A percentile compares a stretch with the other conserved stretches of the same genome.
Evolutionary conservation across 2,888 invertebrate species (phyloP).

Genomic region (Quadroppia sp.): DNA sequence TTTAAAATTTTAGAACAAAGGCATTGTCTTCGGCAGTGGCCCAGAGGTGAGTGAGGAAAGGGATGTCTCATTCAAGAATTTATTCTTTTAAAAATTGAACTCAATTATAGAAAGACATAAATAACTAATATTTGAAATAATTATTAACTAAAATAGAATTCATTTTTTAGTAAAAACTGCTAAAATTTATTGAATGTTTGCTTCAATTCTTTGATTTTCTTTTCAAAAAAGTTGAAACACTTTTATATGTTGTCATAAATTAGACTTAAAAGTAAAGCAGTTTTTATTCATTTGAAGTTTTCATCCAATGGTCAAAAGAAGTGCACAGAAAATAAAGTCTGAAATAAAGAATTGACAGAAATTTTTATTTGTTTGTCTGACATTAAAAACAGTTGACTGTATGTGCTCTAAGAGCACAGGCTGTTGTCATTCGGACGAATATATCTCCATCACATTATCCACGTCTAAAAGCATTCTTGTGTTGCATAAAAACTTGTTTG

Average conservation of each 20-base stretch:
- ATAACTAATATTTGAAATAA: too few relatives aligned
- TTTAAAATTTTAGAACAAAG: too few relatives aligned
- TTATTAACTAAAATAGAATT: too few relatives aligned
- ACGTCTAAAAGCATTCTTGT: constrained; percentile 30
- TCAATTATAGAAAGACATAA: too few relatives aligned
- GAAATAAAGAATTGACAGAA: background rate
- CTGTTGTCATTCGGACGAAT: constrained; percentile 1
- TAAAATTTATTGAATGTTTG: too few relatives aligned
- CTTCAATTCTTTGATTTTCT: background rate
- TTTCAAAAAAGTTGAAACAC: background rate
- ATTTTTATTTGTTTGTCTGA: background rate
- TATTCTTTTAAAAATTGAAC: too few relatives aligned
- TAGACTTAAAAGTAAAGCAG: constrained; percentile 24
- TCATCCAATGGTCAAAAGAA: constrained; percentile 27
- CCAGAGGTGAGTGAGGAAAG: too few relatives aligned
- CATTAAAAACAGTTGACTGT: background rate
- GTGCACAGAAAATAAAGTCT: background rate
- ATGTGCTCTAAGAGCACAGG: background rate
- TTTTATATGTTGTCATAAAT: constrained; percentile 21
- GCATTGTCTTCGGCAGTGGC: too few relatives aligned
- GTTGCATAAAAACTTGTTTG: constrained; percentile 24
- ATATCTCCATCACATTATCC: constrained; percentile 34
- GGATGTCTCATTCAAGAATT: too few relatives aligned
- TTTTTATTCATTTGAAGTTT: constrained; percentile 34
- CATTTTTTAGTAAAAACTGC: too few relatives aligned